These are phyloP conservation scores for Mobula hypostoma DNA, from an alignment of 2,113 vertebrate species.

Conservation along the genomic window DNA sequence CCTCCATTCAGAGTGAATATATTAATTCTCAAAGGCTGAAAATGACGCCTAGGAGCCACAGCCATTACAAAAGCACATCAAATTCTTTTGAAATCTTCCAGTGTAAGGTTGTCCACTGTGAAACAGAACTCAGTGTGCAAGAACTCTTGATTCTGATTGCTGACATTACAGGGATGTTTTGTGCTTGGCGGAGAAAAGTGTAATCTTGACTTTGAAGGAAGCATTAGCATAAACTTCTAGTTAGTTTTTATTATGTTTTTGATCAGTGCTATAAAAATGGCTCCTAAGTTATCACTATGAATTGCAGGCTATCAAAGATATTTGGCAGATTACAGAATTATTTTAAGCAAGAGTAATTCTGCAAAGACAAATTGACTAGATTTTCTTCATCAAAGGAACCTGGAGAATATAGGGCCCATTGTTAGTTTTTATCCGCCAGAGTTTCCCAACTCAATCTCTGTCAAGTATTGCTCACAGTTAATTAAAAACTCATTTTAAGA, in stretches of 20 bases:
- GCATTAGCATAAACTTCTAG: not conserved
- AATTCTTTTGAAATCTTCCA: not conserved
- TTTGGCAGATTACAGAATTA: not conserved
- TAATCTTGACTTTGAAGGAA: not conserved
- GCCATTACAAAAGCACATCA: not conserved
- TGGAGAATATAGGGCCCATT: not conserved
- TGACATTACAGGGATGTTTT: not conserved
- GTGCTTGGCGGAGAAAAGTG: not conserved
- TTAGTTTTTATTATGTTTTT: not conserved
- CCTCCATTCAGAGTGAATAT: not conserved
- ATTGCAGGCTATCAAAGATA: not conserved
- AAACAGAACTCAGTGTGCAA: not conserved
- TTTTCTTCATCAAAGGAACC: not conserved
- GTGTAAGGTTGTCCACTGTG: not conserved
- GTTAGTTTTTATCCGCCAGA: not conserved
- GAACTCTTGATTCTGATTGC: not conserved
- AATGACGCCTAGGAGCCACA: not conserved
- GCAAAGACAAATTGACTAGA: not conserved
- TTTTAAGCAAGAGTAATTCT: not conserved
- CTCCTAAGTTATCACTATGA: not conserved
- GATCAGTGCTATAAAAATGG: not conserved
- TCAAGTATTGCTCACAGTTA: constrained; percentile 7
- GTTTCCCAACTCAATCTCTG: not conserved
- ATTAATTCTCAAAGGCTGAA: not conserved
- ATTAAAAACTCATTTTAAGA: not conserved